Evolutionary conservation across 2,113 vertebrate species (phyloP).

Genomic region (Oplegnathus fasciatus): DNA sequence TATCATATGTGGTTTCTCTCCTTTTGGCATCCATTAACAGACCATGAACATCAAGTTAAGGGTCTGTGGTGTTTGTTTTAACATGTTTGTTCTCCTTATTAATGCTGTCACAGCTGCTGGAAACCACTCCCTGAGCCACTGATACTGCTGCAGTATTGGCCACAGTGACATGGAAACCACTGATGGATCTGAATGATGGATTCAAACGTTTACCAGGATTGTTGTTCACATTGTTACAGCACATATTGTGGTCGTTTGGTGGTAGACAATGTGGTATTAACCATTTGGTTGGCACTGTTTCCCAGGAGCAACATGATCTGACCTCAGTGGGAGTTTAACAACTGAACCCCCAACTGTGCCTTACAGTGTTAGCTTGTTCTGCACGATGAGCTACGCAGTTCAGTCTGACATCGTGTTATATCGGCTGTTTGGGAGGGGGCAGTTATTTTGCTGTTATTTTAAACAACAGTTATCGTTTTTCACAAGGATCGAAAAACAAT

Average conservation of each 20-base stretch:
- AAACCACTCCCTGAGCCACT: neutral
- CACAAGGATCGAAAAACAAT: too few relatives aligned
- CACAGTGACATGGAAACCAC: neutral
- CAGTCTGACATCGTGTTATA: too few relatives aligned
- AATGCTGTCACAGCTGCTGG: neutral
- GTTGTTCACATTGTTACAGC: neutral
- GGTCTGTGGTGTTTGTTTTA: neutral
- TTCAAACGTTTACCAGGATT: neutral
- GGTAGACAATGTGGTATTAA: neutral
- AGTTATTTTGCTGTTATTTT: too few relatives aligned
- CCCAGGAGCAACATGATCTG: neutral
- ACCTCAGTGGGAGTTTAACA: neutral
- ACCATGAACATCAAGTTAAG: neutral
- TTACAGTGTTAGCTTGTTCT: too few relatives aligned
- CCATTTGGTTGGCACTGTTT: neutral
- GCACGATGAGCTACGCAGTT: too few relatives aligned
- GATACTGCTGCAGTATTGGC: neutral
- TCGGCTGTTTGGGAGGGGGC: too few relatives aligned
- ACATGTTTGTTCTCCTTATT: neutral
- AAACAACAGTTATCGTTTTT: too few relatives aligned
- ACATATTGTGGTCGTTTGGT: neutral
- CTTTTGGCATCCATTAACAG: neutral
- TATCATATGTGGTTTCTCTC: neutral
- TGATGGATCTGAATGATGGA: constrained; percentile 3
- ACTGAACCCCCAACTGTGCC: neutral